Evolutionary conservation across 2,888 invertebrate genomes (phyloP), one percentile per base, ranked within the genome.

Genomic region (Aproaerema taeniolella): DNA sequence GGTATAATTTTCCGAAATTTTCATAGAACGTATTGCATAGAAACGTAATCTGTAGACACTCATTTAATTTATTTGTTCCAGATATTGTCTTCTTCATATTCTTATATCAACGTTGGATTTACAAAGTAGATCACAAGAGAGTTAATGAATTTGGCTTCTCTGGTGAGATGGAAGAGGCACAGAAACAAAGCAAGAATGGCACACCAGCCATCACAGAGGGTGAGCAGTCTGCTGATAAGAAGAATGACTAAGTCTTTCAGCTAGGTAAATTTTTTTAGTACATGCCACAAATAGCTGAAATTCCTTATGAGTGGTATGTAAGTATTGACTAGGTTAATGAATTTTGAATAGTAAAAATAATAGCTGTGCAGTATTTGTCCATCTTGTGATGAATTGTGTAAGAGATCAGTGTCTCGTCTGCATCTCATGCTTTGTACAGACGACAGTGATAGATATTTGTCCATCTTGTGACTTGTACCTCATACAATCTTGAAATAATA

Each of bases 31-130:
- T 20, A 20, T 7, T 6, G 20, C 7, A 7, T 20, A 20, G 20
- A 6, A 20, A 20, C 5, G 7, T 20, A 20, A 6, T 20, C 7
- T 20, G n/a, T n/a, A n/a, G n/a, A n/a, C 1, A 11, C 11, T 20
- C 17, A 32, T 12, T 28, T 25, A 2, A 17, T 16, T 16, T 11
- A 53, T 54, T 57, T 62, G 50, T 88, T 83, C 40, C 88, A 92
- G 96, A 99, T 86, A 97, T 99, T 60, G 95, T 99, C 31, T 99
- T 99, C 90, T 94, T 99, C 77, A 95, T 99, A 72, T 99, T 97
- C 89, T 88, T 99, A 50, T 99, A 99, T 76, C 99, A 99, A 86
- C 92, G 97, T 50, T 99, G 96, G 94, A 98, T 98, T 55, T 99
- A 99, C 87, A 96, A 97, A 59, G 98, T 96, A 31, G 99, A 99